phyloP scores from a whole-genome alignment of 92 coral and sea anemone genomes.

The Actinernus sp. region DNA sequence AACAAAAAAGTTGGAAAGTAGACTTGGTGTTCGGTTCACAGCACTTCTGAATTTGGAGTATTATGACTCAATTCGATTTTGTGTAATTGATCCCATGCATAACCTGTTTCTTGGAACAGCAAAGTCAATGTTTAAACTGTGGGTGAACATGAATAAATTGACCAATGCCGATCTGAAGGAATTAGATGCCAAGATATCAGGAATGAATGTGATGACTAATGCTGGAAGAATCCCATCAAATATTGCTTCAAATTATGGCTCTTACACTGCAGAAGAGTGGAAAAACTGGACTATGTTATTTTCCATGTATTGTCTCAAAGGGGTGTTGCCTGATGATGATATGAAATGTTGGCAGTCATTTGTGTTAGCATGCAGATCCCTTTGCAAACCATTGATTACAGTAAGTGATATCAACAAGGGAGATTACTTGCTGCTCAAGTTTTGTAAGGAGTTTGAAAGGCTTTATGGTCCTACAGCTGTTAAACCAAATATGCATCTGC shows the following conservation, averaged over 20 bases:
- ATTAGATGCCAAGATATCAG: constrained; percentile 46
- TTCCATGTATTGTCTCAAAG: constrained; percentile 66
- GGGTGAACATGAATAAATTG: constrained; percentile 55
- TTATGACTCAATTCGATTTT: constrained; percentile 63
- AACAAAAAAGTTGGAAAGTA: too few relatives aligned
- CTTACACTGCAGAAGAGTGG: constrained; percentile 80
- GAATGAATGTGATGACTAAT: constrained; percentile 59
- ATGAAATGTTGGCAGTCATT: constrained; percentile 79
- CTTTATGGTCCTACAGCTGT: too few relatives aligned
- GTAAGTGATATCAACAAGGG: too few relatives aligned
- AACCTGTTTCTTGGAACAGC: constrained; percentile 73
- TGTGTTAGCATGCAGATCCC: constrained; percentile 58
- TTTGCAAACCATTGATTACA: too few relatives aligned
- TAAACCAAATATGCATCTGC: too few relatives aligned
- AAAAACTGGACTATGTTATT: constrained; percentile 77
- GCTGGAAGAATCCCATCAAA: constrained; percentile 69
- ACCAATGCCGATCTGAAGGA: constrained; percentile 31
- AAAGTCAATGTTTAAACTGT: constrained; percentile 65
- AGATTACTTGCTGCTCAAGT: too few relatives aligned
- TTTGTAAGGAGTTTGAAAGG: too few relatives aligned
- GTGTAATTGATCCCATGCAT: constrained; percentile 81
- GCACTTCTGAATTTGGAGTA: constrained; percentile 66
- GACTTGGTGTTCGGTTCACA: too few relatives aligned
- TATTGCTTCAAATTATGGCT: constrained; percentile 68
- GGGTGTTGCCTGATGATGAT: too few relatives aligned